A percentile compares a stretch with the other conserved stretches of the same genome.
phyloP scores from a whole-genome alignment of 2,888 invertebrate genomes.

The Xestoiulus laeticollis region DNA sequence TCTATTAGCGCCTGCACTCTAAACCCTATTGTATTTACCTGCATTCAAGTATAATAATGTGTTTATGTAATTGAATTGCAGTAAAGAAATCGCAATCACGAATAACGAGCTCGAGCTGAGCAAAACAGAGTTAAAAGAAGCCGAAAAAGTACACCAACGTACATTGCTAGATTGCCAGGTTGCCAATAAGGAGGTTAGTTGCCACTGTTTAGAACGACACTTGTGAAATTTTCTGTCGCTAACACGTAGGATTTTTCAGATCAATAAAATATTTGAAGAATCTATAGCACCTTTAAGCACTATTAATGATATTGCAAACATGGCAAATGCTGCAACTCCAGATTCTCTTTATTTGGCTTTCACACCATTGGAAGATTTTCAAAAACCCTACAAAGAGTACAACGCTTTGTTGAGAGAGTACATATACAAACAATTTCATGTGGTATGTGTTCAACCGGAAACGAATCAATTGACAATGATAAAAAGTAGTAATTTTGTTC shows the following conservation, averaged over 20 bases:
- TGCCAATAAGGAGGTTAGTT: background rate
- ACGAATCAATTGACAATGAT: too few species aligned
- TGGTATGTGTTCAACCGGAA: background rate
- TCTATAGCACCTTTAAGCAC: background rate
- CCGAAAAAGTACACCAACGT: background rate
- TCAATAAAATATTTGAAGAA: background rate
- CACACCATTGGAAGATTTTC: background rate
- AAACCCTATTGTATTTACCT: too few species aligned
- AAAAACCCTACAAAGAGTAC: background rate
- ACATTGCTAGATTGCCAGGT: background rate
- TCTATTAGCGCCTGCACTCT: too few species aligned
- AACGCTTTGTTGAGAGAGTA: background rate
- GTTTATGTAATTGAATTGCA: background rate
- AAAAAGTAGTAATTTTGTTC: background rate
- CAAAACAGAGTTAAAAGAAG: background rate
- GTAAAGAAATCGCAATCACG: background rate
- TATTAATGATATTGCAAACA: background rate
- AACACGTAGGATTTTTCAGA: background rate
- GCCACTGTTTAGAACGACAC: background rate
- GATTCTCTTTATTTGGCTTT: background rate
- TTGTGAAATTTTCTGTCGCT: background rate
- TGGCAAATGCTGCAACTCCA: background rate
- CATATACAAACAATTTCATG: background rate
- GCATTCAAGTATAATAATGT: background rate
- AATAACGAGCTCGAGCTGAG: background rate